Percentiles rank a stretch among this genome's conserved stretches.
Conservation (phyloP, 2,113 vertebrate species). For the Indicator indicator region DNA sequence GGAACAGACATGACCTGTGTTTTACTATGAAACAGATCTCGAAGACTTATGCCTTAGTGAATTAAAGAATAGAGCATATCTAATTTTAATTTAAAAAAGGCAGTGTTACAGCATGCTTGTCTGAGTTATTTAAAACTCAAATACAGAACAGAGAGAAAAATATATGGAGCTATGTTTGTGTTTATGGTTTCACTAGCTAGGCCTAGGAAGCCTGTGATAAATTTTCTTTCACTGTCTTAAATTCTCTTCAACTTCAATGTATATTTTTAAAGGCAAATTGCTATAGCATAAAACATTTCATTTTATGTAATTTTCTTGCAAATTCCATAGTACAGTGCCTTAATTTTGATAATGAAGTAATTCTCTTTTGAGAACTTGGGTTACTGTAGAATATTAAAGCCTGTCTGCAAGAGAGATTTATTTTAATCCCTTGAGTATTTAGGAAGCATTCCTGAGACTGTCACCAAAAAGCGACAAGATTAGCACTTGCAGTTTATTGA, state of each 20-base stretch:
- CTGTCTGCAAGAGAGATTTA: conserved; percentile 76
- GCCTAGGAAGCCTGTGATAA: conserved; percentile 15
- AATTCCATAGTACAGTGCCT: conserved; percentile 53
- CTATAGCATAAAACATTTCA: conserved; percentile 23
- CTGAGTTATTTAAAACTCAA: not conserved
- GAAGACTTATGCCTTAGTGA: not conserved
- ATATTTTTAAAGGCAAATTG: conserved; percentile 24
- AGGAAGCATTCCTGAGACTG: conserved; percentile 75
- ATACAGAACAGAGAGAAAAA: not conserved
- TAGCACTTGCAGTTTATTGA: conserved; percentile 72
- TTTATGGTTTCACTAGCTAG: not conserved
- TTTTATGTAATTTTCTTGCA: conserved; percentile 57
- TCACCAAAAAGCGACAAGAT: conserved; percentile 73
- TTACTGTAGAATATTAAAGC: conserved; percentile 65
- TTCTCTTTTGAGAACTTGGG: conserved; percentile 69
- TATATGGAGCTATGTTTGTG: not conserved
- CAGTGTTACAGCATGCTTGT: not conserved
- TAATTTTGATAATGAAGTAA: conserved; percentile 72
- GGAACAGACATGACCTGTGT: not conserved
- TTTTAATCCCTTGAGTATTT: conserved; percentile 78
- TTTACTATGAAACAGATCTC: not conserved
- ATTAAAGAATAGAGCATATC: not conserved
- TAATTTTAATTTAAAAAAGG: not conserved
- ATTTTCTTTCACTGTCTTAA: not conserved
- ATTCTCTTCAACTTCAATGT: not conserved